Percentiles rank a stretch among this genome's conserved stretches.
phyloP scores from a whole-genome alignment of 2,113 vertebrate genomes.

The Oryzias javanicus region DNA sequence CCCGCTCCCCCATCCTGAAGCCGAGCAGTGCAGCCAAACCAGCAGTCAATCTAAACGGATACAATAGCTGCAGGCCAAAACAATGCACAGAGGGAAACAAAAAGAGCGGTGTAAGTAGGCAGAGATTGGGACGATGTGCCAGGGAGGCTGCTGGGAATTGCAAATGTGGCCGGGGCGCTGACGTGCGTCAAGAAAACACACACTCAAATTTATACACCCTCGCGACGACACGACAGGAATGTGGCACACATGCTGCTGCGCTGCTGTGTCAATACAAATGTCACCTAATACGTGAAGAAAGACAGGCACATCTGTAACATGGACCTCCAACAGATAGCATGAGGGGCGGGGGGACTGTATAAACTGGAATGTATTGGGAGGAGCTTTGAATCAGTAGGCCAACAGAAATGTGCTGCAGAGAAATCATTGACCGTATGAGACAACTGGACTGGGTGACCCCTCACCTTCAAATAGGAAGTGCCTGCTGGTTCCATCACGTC shows the following conservation, averaged over 20 bases:
- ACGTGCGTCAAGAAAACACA: slow-evolving; percentile 12
- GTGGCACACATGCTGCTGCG: slow-evolving; percentile 9
- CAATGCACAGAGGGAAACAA: slow-evolving; percentile 61
- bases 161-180: slow-evolving; percentile 51
- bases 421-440: no score
- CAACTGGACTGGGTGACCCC: no score
- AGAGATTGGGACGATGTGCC: slow-evolving; percentile 59
- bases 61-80: slow-evolving; percentile 73
- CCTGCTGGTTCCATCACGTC: no score
- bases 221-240: slow-evolving; percentile 3
- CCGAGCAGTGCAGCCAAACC: slow-evolving; percentile 68
- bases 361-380: no score
- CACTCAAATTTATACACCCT: slow-evolving; percentile 1
- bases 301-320: no score
- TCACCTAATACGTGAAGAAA: no score
- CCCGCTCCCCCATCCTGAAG: slow-evolving; percentile 44
- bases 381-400: no score
- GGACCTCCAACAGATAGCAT: no score
- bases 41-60: slow-evolving; percentile 72
- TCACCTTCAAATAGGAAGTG: no score
- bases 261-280: slow-evolving; percentile 1
- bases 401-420: no score
- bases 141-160: slow-evolving; percentile 64
- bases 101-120: slow-evolving; percentile 48
- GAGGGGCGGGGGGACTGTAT: no score